A percentile compares a stretch with the other conserved stretches of the same genome.
phyloP scores from a whole-genome alignment of 2,797 vertebrate genomes.

The Diceros bicornis region DNA sequence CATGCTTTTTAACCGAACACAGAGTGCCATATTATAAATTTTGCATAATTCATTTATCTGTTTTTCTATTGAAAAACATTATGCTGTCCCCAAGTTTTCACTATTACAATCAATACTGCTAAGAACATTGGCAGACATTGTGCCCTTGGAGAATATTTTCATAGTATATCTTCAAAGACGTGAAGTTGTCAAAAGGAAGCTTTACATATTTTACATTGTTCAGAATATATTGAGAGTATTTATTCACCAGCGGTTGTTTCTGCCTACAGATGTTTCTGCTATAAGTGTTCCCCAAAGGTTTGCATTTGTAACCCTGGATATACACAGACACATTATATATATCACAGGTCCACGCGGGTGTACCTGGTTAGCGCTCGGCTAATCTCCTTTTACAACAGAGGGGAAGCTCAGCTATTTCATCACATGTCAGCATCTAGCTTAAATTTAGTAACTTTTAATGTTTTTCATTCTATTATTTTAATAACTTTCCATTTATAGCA shows the following conservation, averaged over 20 bases:
- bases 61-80: not conserved
- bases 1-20: not conserved
- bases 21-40: not conserved
- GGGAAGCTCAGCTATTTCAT: not conserved
- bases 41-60: not conserved
- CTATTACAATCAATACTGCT: not conserved
- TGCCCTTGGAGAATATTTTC: not conserved
- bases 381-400: not conserved
- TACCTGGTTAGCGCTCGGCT: not conserved
- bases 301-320: not conserved
- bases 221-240: not conserved
- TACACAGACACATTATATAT: not conserved
- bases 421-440: not conserved
- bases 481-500: not conserved
- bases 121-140: not conserved
- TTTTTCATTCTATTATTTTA: not conserved
- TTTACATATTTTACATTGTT: not conserved
- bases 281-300: not conserved
- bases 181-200: not conserved
- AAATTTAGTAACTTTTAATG: not conserved
- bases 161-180: constrained; percentile 9
- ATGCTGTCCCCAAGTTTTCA: not conserved
- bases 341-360: not conserved
- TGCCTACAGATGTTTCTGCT: not conserved
- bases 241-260: not conserved